These are phyloP conservation scores for Cottus gobio DNA, from an alignment of 2,113 vertebrate genomes.

Conservation along the genomic window DNA sequence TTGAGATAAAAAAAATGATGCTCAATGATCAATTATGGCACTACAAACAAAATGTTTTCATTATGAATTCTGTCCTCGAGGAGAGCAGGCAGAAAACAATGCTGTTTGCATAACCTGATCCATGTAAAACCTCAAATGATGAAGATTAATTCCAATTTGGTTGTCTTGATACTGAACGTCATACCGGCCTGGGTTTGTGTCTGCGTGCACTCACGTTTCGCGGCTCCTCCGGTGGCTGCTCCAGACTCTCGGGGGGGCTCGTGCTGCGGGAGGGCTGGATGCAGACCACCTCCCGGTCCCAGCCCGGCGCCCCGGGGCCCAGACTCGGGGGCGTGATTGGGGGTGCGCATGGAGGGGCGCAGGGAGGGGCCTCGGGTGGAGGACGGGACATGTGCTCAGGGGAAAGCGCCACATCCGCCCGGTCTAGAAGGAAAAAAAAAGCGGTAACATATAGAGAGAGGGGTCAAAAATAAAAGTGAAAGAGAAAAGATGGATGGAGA, in stretches of 20 bases:
- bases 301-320: slow-evolving; percentile 58
- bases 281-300: slow-evolving; percentile 92
- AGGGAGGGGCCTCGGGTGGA: slow-evolving; percentile 84
- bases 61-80: not conserved
- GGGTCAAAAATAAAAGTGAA: not conserved
- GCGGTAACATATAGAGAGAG: not conserved
- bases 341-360: slow-evolving; percentile 71
- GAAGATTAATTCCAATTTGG: not conserved
- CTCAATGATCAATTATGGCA: not conserved
- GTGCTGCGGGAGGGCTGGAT: slow-evolving; percentile 95
- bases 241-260: slow-evolving; percentile 91
- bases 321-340: slow-evolving; percentile 60
- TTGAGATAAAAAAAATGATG: slow-evolving; percentile 8
- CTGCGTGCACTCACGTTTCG: slow-evolving; percentile 48
- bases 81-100: not conserved
- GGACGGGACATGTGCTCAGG: slow-evolving; percentile 90
- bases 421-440: slow-evolving; percentile 80
- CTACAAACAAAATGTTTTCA: not conserved
- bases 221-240: slow-evolving; percentile 87
- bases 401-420: slow-evolving; percentile 88
- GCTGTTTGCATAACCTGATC: not conserved
- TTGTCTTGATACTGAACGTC: not conserved
- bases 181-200: not conserved
- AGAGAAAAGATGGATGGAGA: not conserved
- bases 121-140: not conserved